phyloP scores from a whole-genome alignment of 2,113 vertebrate species.

The Caloenas nicobarica region DNA sequence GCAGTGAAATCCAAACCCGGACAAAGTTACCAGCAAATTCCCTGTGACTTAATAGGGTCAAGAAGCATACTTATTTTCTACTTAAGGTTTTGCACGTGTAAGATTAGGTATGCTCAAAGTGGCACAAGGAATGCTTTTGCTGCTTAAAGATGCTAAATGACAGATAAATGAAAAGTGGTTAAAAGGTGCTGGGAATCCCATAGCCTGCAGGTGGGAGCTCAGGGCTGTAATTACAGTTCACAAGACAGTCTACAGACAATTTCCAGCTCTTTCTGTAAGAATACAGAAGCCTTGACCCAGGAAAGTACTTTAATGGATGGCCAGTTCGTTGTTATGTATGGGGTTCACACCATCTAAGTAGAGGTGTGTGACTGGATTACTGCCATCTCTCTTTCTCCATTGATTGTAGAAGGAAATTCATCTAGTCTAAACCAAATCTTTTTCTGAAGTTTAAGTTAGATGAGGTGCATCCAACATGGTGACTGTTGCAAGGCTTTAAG shows the following conservation, averaged over 20 bases:
- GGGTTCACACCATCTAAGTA: not conserved
- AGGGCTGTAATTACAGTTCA: not conserved
- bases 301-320: not conserved
- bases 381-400: not conserved
- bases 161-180: not conserved
- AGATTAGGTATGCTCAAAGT: not conserved
- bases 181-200: not conserved
- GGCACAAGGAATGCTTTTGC: not conserved
- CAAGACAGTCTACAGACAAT: not conserved
- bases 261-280: not conserved
- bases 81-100: not conserved
- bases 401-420: not conserved
- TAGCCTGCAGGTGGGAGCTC: not conserved
- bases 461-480: not conserved
- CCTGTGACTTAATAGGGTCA: not conserved
- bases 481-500: not conserved
- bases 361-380: not conserved
- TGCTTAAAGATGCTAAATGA: not conserved
- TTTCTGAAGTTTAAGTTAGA: not conserved
- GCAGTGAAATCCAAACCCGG: not conserved
- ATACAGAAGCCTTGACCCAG: not conserved
- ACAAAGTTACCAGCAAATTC: not conserved
- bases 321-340: fast-evolving
- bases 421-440: not conserved
- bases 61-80: not conserved